Percentiles rank a stretch among this genome's conserved stretches.
These are phyloP conservation scores for Atherix ibis DNA, from an alignment of 2,888 invertebrate species.

Conservation along the genomic window DNA sequence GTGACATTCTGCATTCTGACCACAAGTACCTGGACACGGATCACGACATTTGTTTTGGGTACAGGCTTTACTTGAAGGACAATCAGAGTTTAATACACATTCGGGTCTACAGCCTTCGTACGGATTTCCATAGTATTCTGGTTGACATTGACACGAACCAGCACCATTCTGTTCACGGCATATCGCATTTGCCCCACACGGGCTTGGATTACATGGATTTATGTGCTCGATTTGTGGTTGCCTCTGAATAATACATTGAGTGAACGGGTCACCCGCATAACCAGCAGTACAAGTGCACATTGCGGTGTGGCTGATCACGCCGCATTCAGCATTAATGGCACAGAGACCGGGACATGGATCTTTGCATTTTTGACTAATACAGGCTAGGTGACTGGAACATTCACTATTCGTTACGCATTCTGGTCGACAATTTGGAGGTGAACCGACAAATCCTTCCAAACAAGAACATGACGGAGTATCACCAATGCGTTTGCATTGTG, in stretches of 20 bases:
- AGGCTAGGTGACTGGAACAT: slow-evolving; percentile 49
- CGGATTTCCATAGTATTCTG: slow-evolving; percentile 59
- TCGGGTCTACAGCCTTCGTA: slow-evolving; percentile 61
- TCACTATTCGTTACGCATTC: slow-evolving; percentile 57
- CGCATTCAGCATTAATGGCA: slow-evolving; percentile 38
- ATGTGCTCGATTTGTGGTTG: slow-evolving; percentile 14
- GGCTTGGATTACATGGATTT: slow-evolving; percentile 49
- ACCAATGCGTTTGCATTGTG: slow-evolving; percentile 36
- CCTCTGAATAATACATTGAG: slow-evolving; percentile 33
- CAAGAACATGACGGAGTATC: slow-evolving; percentile 43
- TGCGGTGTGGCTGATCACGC: slow-evolving; percentile 42
- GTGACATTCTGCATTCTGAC: slow-evolving; percentile 56
- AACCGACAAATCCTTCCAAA: slow-evolving; percentile 45
- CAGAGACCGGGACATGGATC: slow-evolving; percentile 57
- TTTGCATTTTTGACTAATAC: slow-evolving; percentile 52
- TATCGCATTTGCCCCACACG: slow-evolving; percentile 62
- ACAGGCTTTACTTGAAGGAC: slow-evolving; percentile 52
- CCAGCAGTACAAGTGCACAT: slow-evolving; percentile 43
- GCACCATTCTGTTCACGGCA: slow-evolving; percentile 47
- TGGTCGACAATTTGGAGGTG: slow-evolving; percentile 51
- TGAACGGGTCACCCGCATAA: slow-evolving; percentile 43
- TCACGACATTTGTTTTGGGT: slow-evolving; percentile 55
- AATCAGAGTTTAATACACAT: slow-evolving; percentile 56
- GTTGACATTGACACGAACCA: slow-evolving; percentile 52
- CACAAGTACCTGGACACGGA: slow-evolving; percentile 65